Evolutionary conservation across 2,113 vertebrate species (phyloP).

Genomic region (Gasterosteus aculeatus): DNA sequence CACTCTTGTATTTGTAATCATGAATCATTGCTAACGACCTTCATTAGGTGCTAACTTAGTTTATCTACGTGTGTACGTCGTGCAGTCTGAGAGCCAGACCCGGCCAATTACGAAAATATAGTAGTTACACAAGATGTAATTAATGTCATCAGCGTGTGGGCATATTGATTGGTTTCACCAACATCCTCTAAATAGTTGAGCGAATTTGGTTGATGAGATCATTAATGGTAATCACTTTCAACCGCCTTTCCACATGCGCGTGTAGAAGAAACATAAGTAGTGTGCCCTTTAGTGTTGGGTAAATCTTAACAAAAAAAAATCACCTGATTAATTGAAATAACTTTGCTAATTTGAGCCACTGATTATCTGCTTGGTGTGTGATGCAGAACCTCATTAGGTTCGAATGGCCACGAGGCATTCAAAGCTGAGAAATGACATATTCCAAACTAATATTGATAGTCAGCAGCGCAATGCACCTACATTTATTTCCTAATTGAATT

Average conservation of each 20-base stretch:
- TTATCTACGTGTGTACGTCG: constrained; percentile 46
- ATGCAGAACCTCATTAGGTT: constrained; percentile 78
- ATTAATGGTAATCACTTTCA: constrained; percentile 70
- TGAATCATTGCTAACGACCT: constrained; percentile 58
- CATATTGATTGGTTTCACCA: constrained; percentile 61
- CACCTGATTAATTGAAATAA: constrained; percentile 75
- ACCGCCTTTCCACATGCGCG: constrained; percentile 48
- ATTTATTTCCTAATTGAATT: constrained; percentile 64
- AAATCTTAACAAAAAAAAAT: constrained; percentile 40
- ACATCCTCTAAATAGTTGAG: constrained; percentile 50
- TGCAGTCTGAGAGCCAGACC: constrained; percentile 21
- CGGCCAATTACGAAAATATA: constrained; percentile 33
- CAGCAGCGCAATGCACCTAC: constrained; percentile 27
- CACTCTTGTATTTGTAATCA: constrained; percentile 43
- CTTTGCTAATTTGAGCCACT: constrained; percentile 72
- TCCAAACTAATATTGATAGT: constrained; percentile 68
- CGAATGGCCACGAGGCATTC: constrained; percentile 64
- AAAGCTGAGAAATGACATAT: constrained; percentile 59
- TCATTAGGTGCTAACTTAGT: constrained; percentile 46
- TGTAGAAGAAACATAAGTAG: constrained; percentile 61
- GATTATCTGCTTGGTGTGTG: constrained; percentile 66
- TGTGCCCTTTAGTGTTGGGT: constrained; percentile 64
- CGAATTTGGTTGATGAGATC: constrained; percentile 67
- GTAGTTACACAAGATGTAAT: constrained; percentile 52
- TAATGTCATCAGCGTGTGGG: constrained; percentile 44